Evolutionary conservation across 2,113 vertebrate species (phyloP), one percentile per base, ranked within the genome.

Genomic region (Heterochromis multidens): DNA sequence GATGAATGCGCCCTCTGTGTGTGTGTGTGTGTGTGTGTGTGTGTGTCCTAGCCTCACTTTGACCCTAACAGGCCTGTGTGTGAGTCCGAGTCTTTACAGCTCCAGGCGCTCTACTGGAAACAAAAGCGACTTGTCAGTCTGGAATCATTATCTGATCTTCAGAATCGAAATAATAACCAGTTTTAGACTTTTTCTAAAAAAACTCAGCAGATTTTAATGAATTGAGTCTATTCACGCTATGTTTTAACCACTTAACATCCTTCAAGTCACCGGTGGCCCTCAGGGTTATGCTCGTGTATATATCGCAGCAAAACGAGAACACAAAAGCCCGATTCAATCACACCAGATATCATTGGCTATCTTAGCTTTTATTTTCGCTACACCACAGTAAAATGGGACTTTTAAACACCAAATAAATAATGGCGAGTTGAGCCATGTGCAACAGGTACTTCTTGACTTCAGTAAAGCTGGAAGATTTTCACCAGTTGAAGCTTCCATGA

Each of bases 1-100:
- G 60, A 88, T 85, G 91, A 91, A 31, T 89, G 84, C 84, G 63
- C 11, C 40, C 3, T 43, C 33, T 87, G 74, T 88, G 33, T 77
- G 70, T 82, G 54, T 70, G 77, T 82, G 82, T 85, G 52, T 60
- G 12, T 77, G 70, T 49, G 81, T 14, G 37, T 89, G 86, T 85
- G 74, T 88, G 35, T 72, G 62, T 82, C n/a, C 21, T 84, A 62
- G 19, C 83, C 87, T 89, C 79, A n/a, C 46, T 65, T 56, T 87
- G 85, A 87, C 81, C 79, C 83, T 33, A 27, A 21, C 76, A 40
- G 17, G 16, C 29, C 61, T 79, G 59, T 82, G 59, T 80, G 33
- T 79, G 74, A 65, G 59, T 59, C 46, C 58, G 72, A 63, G 49
- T 59, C 46, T 40, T 83, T 61, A 40, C 21, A 85, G 31, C 70